Evolutionary conservation across 2,797 vertebrate species (phyloP), one percentile per base, ranked within the genome.

Genomic region (Pseudochromis fuscus): DNA sequence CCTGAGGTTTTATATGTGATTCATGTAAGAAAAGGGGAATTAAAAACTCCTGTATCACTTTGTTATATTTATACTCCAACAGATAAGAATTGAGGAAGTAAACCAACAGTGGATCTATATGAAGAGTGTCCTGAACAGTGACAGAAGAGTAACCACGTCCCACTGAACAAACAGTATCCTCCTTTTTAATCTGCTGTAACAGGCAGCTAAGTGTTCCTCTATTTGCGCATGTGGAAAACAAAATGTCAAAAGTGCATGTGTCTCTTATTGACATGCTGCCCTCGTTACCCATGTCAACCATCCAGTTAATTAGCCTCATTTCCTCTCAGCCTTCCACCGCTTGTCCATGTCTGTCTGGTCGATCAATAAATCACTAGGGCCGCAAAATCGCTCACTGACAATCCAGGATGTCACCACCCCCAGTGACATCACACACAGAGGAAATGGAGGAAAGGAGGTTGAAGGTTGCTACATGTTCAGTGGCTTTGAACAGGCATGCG

Each of bases 251-350:
- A 5, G 0, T 15, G 8, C 49, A 25, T 38, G 21, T 37, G 55
- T 45, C 27, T 35, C 23, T 48, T 66, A 74, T 60, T 63, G 73
- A 81, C 55, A 27, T 21, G 24, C 27, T 33, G 28, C 27, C 53
- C 7, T 19, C 25, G 1, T 74, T 45, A 35, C 23, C 18, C 28
- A 46, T 44, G 57, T 67, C 60, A 74, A 40, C 63, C 18, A 27
- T 37, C 30, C 28, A 66, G 46, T 77, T 85, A 62, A 88, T 87
- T 84, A 88, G 59, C 68, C 85, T 79, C 6, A 79, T 88, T 90
- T 87, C 84, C 79, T 77, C 49, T 45, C 61, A 70, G 78, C 5
- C 67, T 48, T 59, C 70, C 12, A 48, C 59, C 35, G 16, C 59
- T 70, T 52, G 59, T 33, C 51, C 30, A 9, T 7, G 52, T 69